phyloP scores from a whole-genome alignment of 2,888 invertebrate genomes.

The Teleiodes luculella region DNA sequence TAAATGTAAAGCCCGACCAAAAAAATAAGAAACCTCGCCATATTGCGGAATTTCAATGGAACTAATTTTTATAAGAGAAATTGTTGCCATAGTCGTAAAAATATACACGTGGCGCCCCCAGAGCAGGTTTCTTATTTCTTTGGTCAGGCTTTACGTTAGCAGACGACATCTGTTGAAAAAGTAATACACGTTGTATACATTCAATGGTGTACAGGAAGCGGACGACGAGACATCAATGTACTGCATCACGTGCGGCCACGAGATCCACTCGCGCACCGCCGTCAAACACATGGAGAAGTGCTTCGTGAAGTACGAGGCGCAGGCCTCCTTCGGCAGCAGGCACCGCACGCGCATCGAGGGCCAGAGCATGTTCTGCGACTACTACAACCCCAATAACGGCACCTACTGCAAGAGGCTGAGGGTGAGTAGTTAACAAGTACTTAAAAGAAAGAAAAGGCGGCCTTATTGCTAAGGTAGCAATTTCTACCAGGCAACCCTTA shows the following conservation, averaged over 20 bases:
- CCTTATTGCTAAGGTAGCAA: no score
- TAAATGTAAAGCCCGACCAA: no score
- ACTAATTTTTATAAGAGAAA: no score
- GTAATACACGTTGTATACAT: no score
- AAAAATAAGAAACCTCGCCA: no score
- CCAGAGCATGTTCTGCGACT: constrained; percentile 98
- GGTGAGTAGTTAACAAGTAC: constrained; percentile 69
- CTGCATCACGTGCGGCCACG: constrained; percentile 98
- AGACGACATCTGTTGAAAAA: not conserved
- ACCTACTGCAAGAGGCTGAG: constrained; percentile 97
- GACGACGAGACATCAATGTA: constrained; percentile 90
- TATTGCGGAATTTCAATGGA: no score
- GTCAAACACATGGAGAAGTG: constrained; percentile 99
- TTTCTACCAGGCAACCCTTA: no score
- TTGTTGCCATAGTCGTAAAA: no score
- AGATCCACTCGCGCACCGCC: constrained; percentile 93
- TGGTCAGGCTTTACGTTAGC: no score
- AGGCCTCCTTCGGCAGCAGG: constrained; percentile 96
- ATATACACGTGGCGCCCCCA: no score
- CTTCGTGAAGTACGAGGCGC: constrained; percentile 98
- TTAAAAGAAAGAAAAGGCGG: no score
- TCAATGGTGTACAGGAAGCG: constrained; percentile 48
- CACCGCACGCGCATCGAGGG: constrained; percentile 95
- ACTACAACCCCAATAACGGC: constrained; percentile 90
- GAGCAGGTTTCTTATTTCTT: no score